phyloP scores from a whole-genome alignment of 1,140 invertebrate genomes.

The Lethrus apterus region DNA sequence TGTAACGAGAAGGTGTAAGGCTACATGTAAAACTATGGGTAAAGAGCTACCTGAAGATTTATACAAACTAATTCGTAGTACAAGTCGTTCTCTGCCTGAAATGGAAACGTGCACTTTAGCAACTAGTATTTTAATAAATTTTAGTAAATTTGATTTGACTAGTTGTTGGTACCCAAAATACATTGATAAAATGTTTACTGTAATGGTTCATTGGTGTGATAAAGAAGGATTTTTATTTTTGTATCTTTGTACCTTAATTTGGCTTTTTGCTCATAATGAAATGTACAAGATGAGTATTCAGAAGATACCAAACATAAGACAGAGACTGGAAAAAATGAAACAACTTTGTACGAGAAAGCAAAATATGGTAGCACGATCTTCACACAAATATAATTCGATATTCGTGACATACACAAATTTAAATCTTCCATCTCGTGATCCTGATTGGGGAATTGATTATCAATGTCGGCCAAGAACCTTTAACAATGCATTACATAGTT shows the following conservation, averaged over 20 bases:
- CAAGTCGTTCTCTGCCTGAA: conserved; percentile 48
- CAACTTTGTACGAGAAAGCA: conserved; percentile 27
- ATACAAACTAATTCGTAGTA: conserved; percentile 42
- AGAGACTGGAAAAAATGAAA: conserved; percentile 29
- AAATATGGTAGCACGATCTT: conserved; percentile 28
- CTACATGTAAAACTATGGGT: conserved; percentile 38
- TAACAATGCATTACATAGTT: conserved; percentile 33
- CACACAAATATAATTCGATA: conserved; percentile 17
- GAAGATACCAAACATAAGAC: conserved; percentile 26
- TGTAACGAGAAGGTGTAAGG: conserved; percentile 45
- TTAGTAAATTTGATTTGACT: conserved; percentile 40
- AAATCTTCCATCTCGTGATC: conserved; percentile 22
- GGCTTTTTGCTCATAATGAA: conserved; percentile 47
- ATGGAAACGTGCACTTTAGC: conserved; percentile 44
- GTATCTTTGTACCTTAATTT: conserved; percentile 53
- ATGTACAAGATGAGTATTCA: conserved; percentile 27
- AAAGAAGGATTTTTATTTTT: conserved; percentile 53
- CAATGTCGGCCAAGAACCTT: conserved; percentile 28
- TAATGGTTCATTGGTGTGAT: conserved; percentile 55
- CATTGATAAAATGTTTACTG: conserved; percentile 42
- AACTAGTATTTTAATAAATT: conserved; percentile 46
- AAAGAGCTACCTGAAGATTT: conserved; percentile 40
- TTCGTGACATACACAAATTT: conserved; percentile 23
- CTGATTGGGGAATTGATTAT: conserved; percentile 36
- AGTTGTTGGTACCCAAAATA: conserved; percentile 27